Evolutionary conservation across 2,113 vertebrate species (phyloP), one percentile per base, ranked within the genome.

Genomic region (Channa argus): DNA sequence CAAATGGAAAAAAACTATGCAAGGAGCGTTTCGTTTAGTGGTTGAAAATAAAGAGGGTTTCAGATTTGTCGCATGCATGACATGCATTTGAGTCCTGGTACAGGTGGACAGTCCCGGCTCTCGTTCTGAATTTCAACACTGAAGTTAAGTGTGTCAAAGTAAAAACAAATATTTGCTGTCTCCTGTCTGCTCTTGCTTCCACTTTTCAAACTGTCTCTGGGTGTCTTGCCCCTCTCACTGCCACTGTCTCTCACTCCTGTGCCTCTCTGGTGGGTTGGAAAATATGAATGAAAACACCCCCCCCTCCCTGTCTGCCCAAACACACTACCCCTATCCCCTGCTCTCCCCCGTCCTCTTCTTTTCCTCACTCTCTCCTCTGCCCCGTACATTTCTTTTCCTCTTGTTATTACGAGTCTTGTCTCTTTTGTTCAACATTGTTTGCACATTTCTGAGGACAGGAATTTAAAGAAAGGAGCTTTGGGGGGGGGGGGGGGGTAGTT

Each of bases 221-320:
- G 36, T 54, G 59, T 73, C 62, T 53, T 2, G 4, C 24, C 52
- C 55, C 71, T 71, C 47, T 65, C 63, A 6, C 80, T 45, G 38
- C 46, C 15, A 46, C 77, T 38, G 12, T 71, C 47, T 77, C 63
- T 68, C 63, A 37, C 76, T 60, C 15, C 33, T 60, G n/a, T 46
- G 45, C 53, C 74, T 86, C 75, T 74, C 60, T 82, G 90, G 86
- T 89, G 82, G 80, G 75, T 91, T 91, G 88, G 89, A 93, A 92
- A 92, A 92, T 92, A 91, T 93, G 90, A 94, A 94, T 94, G 92
- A 93, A 92, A 91, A 87, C 88, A 91, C 73, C 60, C 74, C 75
- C 77, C 68, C 72, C 33, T 49, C 72, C 82, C 64, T n/a, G 49
- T 79, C 82, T 67, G 66, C 77, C 86, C 83, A 85, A 77, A 83